Evolutionary conservation across 2,888 invertebrate species (phyloP).

Genomic region (Allygus modestus): DNA sequence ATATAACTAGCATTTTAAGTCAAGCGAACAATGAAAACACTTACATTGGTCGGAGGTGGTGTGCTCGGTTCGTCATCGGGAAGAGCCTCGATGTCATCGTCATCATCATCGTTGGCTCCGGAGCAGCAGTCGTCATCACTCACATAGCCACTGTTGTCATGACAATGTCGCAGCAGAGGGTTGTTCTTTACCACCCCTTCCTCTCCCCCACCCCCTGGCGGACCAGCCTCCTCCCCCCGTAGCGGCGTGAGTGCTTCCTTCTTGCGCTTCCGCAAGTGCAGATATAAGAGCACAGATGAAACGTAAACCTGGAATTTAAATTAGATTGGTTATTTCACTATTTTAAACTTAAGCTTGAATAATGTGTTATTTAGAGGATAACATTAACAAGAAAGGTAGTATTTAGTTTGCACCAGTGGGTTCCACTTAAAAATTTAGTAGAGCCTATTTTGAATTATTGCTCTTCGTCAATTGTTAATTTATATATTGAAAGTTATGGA

Average conservation of each 20-base stretch:
- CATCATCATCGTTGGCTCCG: slow-evolving; percentile 78
- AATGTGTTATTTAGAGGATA: no score
- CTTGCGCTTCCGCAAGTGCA: slow-evolving; percentile 77
- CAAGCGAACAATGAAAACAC: no score
- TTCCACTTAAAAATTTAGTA: no score
- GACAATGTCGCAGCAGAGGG: slow-evolving; percentile 80
- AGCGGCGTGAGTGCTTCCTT: slow-evolving; percentile 50
- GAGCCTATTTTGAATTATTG: no score
- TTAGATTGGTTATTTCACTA: background rate
- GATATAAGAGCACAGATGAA: slow-evolving; percentile 89
- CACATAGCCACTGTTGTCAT: slow-evolving; percentile 75
- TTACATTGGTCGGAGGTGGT: slow-evolving; percentile 16
- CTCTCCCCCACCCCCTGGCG: slow-evolving; percentile 72
- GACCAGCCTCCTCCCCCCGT: slow-evolving; percentile 58
- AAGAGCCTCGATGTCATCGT: slow-evolving; percentile 60
- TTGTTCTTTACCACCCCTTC: slow-evolving; percentile 88
- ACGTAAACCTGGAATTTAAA: slow-evolving; percentile 78
- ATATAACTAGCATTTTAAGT: no score
- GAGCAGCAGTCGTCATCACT: slow-evolving; percentile 79
- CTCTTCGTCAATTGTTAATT: no score
- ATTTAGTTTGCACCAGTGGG: no score
- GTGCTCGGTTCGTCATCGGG: slow-evolving; percentile 58
- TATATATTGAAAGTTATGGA: no score
- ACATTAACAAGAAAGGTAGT: no score
- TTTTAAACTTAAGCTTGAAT: background rate